These are phyloP conservation scores for Chromoteleia sp. DNA, from an alignment of 2,888 invertebrate species.

Conservation along the genomic window DNA sequence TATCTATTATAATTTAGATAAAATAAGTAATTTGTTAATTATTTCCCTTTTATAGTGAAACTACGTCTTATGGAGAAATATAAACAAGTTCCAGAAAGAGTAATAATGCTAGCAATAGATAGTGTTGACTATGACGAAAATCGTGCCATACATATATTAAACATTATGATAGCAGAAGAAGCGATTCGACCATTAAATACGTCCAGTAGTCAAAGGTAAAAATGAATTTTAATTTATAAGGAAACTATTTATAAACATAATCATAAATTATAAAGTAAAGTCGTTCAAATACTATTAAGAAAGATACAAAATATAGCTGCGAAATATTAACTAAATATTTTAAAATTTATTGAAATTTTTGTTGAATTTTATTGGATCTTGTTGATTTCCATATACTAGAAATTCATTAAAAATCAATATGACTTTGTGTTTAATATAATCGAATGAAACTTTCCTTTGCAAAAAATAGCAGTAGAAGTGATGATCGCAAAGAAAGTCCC, in stretches of 20 bases:
- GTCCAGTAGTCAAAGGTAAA: conserved; percentile 81
- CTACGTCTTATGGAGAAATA: conserved; percentile 89
- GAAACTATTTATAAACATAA: too few relatives aligned
- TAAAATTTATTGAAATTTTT: too few relatives aligned
- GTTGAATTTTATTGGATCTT: too few relatives aligned
- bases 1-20: too few relatives aligned
- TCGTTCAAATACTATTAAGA: too few relatives aligned
- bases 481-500: conserved; percentile 81
- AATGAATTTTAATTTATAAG: conserved; percentile 1
- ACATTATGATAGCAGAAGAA: conserved; percentile 90
- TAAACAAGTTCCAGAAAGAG: conserved; percentile 91
- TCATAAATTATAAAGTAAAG: too few relatives aligned
- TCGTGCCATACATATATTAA: conserved; percentile 91
- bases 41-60: conserved; percentile 87
- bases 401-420: too few relatives aligned
- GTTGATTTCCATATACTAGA: too few relatives aligned
- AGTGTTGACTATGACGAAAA: conserved; percentile 94
- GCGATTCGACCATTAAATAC: conserved; percentile 82
- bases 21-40: conserved; percentile 29
- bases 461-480: conserved; percentile 79
- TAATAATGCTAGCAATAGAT: conserved; percentile 94
- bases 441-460: too few relatives aligned
- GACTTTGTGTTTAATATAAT: too few relatives aligned
- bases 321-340: too few relatives aligned
- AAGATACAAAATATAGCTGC: too few relatives aligned